Conservation (phyloP, 2,888 invertebrate genomes). For the Clepsis dumicolana region DNA sequence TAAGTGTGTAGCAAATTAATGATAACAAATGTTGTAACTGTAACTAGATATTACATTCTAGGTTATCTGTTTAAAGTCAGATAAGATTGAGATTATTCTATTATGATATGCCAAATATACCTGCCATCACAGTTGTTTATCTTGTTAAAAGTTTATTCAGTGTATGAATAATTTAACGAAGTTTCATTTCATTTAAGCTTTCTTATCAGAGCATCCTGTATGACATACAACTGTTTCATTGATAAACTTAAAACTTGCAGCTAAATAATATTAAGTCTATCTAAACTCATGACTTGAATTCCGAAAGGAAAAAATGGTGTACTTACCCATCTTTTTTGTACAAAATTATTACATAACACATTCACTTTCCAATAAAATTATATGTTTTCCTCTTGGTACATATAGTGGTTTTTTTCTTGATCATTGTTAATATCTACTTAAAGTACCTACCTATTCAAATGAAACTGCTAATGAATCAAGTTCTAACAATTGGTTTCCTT, state of each 20-base stretch:
- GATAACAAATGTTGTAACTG: conserved; percentile 58
- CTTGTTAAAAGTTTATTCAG: neutral
- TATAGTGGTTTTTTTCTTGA: neutral
- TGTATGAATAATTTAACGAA: neutral
- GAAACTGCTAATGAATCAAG: neutral
- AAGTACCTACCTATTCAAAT: neutral
- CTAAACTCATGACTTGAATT: neutral
- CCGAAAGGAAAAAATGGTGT: neutral
- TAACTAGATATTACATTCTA: conserved; percentile 53
- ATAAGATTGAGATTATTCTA: conserved; percentile 52
- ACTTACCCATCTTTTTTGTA: neutral
- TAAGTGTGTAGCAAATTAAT: conserved; percentile 50
- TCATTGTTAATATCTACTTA: neutral
- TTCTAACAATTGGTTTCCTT: conserved; percentile 10
- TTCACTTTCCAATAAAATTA: neutral
- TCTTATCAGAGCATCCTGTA: conserved; percentile 47
- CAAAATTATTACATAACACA: neutral
- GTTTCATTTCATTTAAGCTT: conserved; percentile 17
- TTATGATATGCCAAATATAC: conserved; percentile 44
- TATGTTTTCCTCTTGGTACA: neutral
- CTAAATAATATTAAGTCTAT: neutral
- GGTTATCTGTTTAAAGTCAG: conserved; percentile 56
- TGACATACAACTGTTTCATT: conserved; percentile 45
- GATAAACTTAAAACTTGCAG: conserved; percentile 1
- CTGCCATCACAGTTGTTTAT: conserved; percentile 8